Conservation (phyloP, 2,888 invertebrate genomes). For the Vannuccia rotundouncinata region DNA sequence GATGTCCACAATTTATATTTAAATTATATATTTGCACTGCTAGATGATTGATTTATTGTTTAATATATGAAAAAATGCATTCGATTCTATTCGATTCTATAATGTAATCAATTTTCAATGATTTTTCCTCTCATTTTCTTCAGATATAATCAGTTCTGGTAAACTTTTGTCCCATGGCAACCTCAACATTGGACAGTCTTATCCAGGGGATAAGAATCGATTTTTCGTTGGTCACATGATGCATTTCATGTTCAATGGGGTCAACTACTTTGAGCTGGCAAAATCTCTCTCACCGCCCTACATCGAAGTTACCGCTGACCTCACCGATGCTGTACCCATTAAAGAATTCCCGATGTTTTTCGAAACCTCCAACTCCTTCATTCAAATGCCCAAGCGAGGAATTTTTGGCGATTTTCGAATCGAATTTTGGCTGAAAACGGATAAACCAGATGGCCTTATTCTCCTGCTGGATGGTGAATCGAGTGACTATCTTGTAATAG, state of each 20-base stretch:
- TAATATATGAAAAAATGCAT: too few relatives aligned
- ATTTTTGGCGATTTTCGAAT: slow-evolving; percentile 31
- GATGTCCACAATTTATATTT: too few relatives aligned
- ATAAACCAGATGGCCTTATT: neutral
- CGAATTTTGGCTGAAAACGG: slow-evolving; percentile 30
- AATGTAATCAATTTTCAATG: too few relatives aligned
- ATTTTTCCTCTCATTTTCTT: neutral
- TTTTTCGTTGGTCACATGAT: slow-evolving; percentile 34
- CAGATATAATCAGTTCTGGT: slow-evolving; percentile 16
- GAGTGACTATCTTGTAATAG: neutral
- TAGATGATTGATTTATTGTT: too few relatives aligned
- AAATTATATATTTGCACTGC: too few relatives aligned
- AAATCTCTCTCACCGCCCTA: slow-evolving; percentile 19
- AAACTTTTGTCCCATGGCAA: slow-evolving; percentile 27
- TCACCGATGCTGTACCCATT: slow-evolving; percentile 31
- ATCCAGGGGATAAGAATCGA: neutral
- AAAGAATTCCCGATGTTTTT: slow-evolving; percentile 27
- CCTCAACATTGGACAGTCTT: neutral
- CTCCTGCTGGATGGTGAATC: slow-evolving; percentile 16
- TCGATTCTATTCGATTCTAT: too few relatives aligned
- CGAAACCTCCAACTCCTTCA: slow-evolving; percentile 10
- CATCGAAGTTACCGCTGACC: slow-evolving; percentile 29
- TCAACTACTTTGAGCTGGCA: slow-evolving; percentile 33
- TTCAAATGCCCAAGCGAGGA: slow-evolving; percentile 13
- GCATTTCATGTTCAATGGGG: slow-evolving; percentile 35